phyloP scores from a whole-genome alignment of 2,888 invertebrate genomes.

The Drosophila kuntzei region DNA sequence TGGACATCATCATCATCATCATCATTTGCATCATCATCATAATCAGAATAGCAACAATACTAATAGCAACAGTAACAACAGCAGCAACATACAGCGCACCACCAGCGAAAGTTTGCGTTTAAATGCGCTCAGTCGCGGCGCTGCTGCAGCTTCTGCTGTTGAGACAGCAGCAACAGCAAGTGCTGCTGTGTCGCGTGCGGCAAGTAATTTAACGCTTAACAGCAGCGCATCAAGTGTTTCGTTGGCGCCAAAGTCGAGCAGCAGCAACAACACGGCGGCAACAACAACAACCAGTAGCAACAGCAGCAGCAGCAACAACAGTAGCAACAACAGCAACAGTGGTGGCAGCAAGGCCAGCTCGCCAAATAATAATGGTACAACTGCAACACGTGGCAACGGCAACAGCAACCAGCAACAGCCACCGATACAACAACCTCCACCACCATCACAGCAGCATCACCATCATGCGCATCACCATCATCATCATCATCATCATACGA shows the following conservation, averaged over 20 bases:
- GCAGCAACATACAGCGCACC: constrained; percentile 88
- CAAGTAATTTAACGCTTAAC: constrained; percentile 35
- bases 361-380: constrained; percentile 79
- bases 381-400: constrained; percentile 30
- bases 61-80: constrained; percentile 55
- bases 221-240: constrained; percentile 64
- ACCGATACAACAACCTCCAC: constrained; percentile 40
- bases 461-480: constrained; percentile 59
- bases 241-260: constrained; percentile 68
- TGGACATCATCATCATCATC: constrained; percentile 66
- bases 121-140: constrained; percentile 64
- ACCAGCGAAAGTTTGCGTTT: constrained; percentile 91
- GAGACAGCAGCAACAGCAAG: constrained; percentile 18
- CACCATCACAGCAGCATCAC: constrained; percentile 54
- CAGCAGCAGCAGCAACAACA: constrained; percentile 48
- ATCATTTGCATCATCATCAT: constrained; percentile 59
- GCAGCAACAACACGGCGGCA: constrained; percentile 47
- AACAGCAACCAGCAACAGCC: constrained; percentile 29
- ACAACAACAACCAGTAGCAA: constrained; percentile 19
- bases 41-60: constrained; percentile 52
- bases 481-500: constrained; percentile 71
- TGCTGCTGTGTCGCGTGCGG: constrained; percentile 44
- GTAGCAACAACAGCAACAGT: constrained; percentile 47
- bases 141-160: constrained; percentile 21
- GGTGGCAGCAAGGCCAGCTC: constrained; percentile 72